Evolutionary conservation across 1,140 invertebrate genomes (phyloP).

Genomic region (Lutraria rhynchaena): DNA sequence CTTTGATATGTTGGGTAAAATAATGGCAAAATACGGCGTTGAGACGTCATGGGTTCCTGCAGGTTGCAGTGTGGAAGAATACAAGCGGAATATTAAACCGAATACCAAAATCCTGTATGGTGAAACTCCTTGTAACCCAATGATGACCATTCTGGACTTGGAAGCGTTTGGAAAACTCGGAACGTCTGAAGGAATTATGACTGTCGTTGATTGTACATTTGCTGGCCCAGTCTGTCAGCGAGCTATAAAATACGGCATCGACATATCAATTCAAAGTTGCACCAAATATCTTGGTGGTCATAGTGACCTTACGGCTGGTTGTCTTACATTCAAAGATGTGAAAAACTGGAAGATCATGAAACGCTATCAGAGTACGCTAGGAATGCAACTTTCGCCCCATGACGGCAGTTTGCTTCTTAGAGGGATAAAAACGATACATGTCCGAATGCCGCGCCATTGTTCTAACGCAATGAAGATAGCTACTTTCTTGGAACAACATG

Average conservation of each 20-base stretch:
- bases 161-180: constrained; percentile 87
- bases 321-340: constrained; percentile 89
- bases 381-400: constrained; percentile 83
- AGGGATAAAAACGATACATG: constrained; percentile 79
- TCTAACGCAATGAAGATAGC: constrained; percentile 89
- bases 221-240: constrained; percentile 93
- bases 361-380: constrained; percentile 93
- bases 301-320: constrained; percentile 97
- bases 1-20: constrained; percentile 63
- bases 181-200: constrained; percentile 86
- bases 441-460: constrained; percentile 85
- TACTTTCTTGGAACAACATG: constrained; percentile 90
- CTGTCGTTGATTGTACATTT: constrained; percentile 98
- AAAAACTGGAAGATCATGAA: constrained; percentile 84
- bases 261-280: constrained; percentile 90
- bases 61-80: constrained; percentile 86
- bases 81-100: constrained; percentile 86
- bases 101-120: constrained; percentile 98
- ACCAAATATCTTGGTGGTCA: constrained; percentile 86
- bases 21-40: constrained; percentile 86
- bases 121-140: constrained; percentile 97
- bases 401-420: constrained; percentile 78
- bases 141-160: constrained; percentile 94
- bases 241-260: constrained; percentile 87
- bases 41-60: constrained; percentile 90